These are phyloP conservation scores for Phortica okadai DNA, from an alignment of 2,888 invertebrate genomes.

Conservation along the genomic window DNA sequence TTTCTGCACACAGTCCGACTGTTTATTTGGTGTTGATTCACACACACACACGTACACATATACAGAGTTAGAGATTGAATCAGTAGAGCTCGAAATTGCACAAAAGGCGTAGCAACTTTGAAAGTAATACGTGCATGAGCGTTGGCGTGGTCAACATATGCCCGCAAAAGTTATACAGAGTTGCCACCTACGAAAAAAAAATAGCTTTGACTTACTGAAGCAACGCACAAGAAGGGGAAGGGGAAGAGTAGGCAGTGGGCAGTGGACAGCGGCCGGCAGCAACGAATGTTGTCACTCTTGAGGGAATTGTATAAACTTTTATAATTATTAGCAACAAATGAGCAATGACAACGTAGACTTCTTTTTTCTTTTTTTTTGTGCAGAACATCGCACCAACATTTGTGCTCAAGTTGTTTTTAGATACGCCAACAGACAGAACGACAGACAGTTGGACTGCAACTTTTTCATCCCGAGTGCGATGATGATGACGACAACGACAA, in stretches of 20 bases:
- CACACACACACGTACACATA: no score
- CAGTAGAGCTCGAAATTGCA: neutral
- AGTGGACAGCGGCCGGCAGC: neutral
- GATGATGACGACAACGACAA: neutral
- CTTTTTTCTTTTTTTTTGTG: no score
- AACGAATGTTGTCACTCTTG: constrained; percentile 49
- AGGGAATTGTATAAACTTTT: constrained; percentile 64
- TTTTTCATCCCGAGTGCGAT: neutral
- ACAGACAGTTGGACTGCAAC: neutral
- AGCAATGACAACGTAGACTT: constrained; percentile 61
- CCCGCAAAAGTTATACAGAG: no score
- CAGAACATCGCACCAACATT: no score
- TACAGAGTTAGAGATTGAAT: no score
- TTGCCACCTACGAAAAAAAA: neutral
- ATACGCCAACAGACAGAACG: no score
- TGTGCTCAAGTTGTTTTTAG: no score
- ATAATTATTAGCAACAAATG: constrained; percentile 70
- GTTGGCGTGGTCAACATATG: no score
- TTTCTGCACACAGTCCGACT: neutral
- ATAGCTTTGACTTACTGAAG: neutral
- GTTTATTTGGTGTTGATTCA: constrained; percentile 25
- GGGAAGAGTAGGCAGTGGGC: neutral
- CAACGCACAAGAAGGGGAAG: neutral
- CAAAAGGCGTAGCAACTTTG: neutral
- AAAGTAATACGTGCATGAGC: neutral